Evolutionary conservation across 2,797 vertebrate genomes (phyloP), one percentile per base, ranked within the genome.

Genomic region (Halcyon badia): DNA sequence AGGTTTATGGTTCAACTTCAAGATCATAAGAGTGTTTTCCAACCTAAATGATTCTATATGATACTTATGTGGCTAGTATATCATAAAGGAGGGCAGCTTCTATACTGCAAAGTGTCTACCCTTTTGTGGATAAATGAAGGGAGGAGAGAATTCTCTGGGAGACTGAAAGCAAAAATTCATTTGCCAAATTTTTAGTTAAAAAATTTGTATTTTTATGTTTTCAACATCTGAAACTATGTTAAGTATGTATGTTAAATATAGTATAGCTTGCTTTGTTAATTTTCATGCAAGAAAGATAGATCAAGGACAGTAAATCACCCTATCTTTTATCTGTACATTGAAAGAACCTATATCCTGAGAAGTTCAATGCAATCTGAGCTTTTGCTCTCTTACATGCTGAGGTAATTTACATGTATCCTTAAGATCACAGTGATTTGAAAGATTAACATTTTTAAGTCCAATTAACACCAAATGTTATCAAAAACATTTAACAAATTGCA

Each of bases 401-500:
- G 78, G 80, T 94, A 95, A 96, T 93, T 93, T 94, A 76, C 30
- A 52, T 51, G 51, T 77, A 68, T 93, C 84, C 89, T 95, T 82
- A 89, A 90, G 83, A 95, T 94, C 77, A 60, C 39, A 60, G 41
- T 42, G 68, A 92, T 94, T 85, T 83, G 90, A 52, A 41, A n/a
- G 5, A 92, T 96, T 83, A 91, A 85, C 78, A 78, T 95, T 95
- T 94, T 92, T 41, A 60, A 93, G 92, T 89, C 82, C 19, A 94
- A 94, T 93, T 95, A 95, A 80, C 92, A 87, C 60, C 83, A 94
- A 97, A 94, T 87, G 80, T 65, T 96, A 72, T 72, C 70, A 89
- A 90, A 96, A 96, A 35, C 75, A 64, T 85, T 92, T 93, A 57
- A 37, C 56, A 93, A 90, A 93, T 90, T 87, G 64, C 60, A 91